phyloP scores from a whole-genome alignment of 1,140 invertebrate genomes.

The Apis dorsata region DNA sequence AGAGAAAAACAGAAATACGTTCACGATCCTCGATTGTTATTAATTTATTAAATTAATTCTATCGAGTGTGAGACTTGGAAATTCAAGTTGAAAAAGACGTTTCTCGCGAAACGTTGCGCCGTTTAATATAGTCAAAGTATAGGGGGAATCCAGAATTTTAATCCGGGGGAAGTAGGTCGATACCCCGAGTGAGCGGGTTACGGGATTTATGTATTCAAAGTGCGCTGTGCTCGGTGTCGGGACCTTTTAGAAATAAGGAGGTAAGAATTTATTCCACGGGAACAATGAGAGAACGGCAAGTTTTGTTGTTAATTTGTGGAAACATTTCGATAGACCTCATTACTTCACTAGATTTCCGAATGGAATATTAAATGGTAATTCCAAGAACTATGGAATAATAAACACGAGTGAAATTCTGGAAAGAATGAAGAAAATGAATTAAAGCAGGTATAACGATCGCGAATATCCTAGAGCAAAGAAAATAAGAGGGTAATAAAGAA shows the following conservation, averaged over 20 bases:
- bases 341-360: not conserved
- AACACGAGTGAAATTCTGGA: not conserved
- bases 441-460: no score
- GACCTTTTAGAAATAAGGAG: not conserved
- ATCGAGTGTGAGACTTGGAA: not conserved
- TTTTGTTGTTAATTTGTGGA: not conserved
- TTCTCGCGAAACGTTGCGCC: not conserved
- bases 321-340: conserved; percentile 4
- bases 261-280: not conserved
- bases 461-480: no score
- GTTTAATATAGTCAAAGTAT: not conserved
- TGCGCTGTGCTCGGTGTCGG: not conserved
- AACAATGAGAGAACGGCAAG: not conserved
- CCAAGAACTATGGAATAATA: not conserved
- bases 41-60: no score
- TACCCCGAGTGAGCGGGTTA: not conserved
- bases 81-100: not conserved
- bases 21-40: not conserved
- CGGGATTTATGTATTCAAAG: conserved; percentile 1
- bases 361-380: not conserved
- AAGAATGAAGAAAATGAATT: no score
- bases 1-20: not conserved
- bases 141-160: not conserved
- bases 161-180: not conserved
- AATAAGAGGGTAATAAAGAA: no score